Conservation (phyloP, 2,113 vertebrate species). For the Rhagologus leucostigma region DNA sequence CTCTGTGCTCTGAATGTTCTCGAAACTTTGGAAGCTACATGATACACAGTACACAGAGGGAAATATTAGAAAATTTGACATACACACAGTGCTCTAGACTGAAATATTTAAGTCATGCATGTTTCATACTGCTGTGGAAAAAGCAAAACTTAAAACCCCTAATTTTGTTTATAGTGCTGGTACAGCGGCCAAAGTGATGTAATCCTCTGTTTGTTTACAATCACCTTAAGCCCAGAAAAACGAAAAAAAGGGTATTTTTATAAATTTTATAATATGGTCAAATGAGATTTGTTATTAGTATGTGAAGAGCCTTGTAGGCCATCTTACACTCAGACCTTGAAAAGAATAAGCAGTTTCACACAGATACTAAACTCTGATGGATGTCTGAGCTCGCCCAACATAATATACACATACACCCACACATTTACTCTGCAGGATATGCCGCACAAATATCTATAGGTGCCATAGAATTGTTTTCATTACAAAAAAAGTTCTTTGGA, state of each 20-base stretch:
- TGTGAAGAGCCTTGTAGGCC: neutral
- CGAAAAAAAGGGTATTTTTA: fast-evolving
- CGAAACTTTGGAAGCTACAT: neutral
- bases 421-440: neutral
- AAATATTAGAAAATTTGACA: neutral
- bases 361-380: neutral
- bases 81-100: neutral
- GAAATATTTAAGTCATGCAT: neutral
- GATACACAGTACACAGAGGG: fast-evolving
- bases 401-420: neutral
- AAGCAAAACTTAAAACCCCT: neutral
- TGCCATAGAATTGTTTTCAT: neutral
- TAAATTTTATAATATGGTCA: neutral
- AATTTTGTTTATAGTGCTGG: fast-evolving
- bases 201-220: neutral
- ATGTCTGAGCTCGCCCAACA: neutral
- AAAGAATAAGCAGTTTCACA: neutral
- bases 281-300: neutral
- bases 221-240: neutral
- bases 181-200: fast-evolving
- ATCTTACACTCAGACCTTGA: neutral
- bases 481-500: neutral
- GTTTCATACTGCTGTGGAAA: neutral
- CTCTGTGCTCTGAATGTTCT: neutral
- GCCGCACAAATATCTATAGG: neutral